phyloP scores from a whole-genome alignment of 2,113 vertebrate species.

The Psittacula cyanocephala region DNA sequence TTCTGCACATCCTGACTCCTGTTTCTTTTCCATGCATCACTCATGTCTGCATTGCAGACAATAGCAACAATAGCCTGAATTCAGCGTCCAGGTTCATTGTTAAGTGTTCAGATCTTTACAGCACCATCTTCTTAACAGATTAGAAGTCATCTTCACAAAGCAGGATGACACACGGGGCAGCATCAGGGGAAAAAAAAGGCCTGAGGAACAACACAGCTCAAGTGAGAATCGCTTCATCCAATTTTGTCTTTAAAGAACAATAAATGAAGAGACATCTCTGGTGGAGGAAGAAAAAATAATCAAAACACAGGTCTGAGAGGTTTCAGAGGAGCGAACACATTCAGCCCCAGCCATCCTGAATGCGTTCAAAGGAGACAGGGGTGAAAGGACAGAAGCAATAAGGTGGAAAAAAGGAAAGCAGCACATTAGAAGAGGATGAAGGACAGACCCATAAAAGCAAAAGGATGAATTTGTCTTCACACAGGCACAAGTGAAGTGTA shows the following conservation, averaged over 20 bases:
- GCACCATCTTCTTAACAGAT: constrained; percentile 50
- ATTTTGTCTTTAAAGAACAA: constrained; percentile 55
- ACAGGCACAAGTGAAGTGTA: background rate
- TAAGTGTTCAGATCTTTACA: constrained; percentile 44
- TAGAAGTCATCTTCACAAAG: constrained; percentile 59
- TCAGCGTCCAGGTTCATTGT: constrained; percentile 43
- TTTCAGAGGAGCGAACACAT: constrained; percentile 28
- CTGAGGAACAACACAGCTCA: constrained; percentile 32
- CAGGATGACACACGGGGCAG: constrained; percentile 42
- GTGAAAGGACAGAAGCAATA: constrained; percentile 51
- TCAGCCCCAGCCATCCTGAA: constrained; percentile 27
- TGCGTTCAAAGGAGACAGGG: constrained; percentile 28
- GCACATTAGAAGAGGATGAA: constrained; percentile 51
- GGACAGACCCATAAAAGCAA: constrained; percentile 19
- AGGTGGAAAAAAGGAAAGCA: constrained; percentile 43
- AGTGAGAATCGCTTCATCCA: constrained; percentile 43
- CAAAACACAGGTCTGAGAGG: constrained; percentile 53
- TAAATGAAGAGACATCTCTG: constrained; percentile 47
- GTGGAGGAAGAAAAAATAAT: background rate
- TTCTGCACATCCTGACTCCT: background rate
- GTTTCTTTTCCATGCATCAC: background rate
- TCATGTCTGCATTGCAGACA: constrained; percentile 23
- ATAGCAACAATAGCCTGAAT: constrained; percentile 49
- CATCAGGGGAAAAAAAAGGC: constrained; percentile 42
- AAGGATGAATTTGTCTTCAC: background rate